A percentile compares a stretch with the other conserved stretches of the same genome.
These are phyloP conservation scores for Heliconius cydno DNA, from an alignment of 2,888 invertebrate genomes.

Conservation along the genomic window DNA sequence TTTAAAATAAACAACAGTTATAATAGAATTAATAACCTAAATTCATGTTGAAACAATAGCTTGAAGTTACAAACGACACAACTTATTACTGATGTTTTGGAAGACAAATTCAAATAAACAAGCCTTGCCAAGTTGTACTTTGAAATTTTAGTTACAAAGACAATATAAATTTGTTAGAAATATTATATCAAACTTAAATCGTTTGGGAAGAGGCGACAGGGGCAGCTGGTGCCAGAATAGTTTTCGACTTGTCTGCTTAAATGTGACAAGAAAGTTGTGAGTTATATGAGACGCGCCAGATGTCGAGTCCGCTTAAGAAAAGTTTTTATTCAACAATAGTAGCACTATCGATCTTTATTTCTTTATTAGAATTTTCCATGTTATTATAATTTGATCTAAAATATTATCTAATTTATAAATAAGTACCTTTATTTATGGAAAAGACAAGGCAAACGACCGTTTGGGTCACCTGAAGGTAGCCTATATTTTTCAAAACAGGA, in stretches of 20 bases:
- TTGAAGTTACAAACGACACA: constrained; percentile 9
- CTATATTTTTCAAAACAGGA: no score
- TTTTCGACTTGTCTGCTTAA: constrained; percentile 53
- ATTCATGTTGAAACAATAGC: constrained; percentile 5
- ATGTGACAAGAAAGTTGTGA: constrained; percentile 54
- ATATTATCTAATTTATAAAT: no score
- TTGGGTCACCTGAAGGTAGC: no score
- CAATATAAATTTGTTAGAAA: constrained; percentile 27
- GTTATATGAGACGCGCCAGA: constrained; percentile 52
- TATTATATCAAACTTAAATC: constrained; percentile 43
- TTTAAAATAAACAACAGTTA: not conserved
- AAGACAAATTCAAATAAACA: constrained; percentile 18
- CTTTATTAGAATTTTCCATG: not conserved
- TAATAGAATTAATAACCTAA: not conserved
- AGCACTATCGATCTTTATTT: not conserved
- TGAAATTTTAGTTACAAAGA: constrained; percentile 25
- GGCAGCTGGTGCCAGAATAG: constrained; percentile 53
- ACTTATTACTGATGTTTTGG: constrained; percentile 11
- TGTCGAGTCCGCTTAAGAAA: constrained; percentile 32
- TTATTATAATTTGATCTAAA: not conserved
- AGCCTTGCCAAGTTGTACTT: constrained; percentile 6
- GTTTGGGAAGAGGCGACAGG: constrained; percentile 44
- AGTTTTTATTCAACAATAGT: constrained; percentile 24
- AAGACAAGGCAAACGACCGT: no score
- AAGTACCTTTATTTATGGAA: no score